Percentiles rank a stretch among this genome's conserved stretches.
Conservation (phyloP, 2,113 vertebrate genomes). For the Gallinago media region DNA sequence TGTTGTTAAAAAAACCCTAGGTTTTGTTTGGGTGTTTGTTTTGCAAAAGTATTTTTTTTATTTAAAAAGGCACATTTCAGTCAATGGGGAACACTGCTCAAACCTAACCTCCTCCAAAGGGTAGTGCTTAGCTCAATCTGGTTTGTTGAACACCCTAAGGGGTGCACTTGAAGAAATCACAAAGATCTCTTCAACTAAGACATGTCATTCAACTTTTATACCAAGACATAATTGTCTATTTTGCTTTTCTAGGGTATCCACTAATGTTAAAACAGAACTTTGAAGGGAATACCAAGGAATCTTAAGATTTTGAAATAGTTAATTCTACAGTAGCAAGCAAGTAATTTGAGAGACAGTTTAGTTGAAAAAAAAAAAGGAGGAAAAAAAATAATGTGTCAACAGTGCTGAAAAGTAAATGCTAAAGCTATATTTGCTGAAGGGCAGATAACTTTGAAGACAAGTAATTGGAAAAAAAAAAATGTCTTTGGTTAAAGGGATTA, state of each 20-base stretch:
- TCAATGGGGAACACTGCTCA: not conserved
- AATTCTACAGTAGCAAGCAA: not conserved
- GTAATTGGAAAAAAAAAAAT: not conserved
- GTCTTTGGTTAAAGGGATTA: constrained; percentile 4
- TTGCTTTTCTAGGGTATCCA: not conserved
- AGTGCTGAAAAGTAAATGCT: not conserved
- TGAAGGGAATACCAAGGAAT: not conserved
- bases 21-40: not conserved
- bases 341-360: not conserved
- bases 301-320: not conserved
- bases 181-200: too few species aligned
- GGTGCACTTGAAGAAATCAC: not conserved
- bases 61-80: not conserved
- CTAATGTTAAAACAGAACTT: not conserved
- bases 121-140: not conserved
- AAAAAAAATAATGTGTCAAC: not conserved
- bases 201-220: too few species aligned
- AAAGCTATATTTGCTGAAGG: not conserved
- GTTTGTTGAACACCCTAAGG: not conserved
- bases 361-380: not conserved
- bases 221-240: not conserved
- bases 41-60: not conserved
- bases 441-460: constrained; percentile 10
- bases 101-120: not conserved
- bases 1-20: not conserved